phyloP scores from a whole-genome alignment of 2,888 invertebrate species.

The Melipona beecheii region DNA sequence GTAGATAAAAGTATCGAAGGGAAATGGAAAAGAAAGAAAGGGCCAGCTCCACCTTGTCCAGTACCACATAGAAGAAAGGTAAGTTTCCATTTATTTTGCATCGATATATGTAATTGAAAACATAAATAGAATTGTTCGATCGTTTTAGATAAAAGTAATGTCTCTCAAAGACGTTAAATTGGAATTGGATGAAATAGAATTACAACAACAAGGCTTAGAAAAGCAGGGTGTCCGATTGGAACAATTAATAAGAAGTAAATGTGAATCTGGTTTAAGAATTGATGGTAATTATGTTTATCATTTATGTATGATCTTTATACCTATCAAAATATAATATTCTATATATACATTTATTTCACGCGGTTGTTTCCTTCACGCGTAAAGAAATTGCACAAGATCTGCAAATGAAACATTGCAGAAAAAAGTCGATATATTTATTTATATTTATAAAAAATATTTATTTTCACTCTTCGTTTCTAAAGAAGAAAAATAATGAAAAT shows the following conservation, averaged over 20 bases:
- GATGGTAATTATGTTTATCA: constrained; percentile 73
- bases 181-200: constrained; percentile 92
- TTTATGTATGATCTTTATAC: no score
- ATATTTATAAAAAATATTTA: no score
- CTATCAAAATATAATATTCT: no score
- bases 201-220: constrained; percentile 94
- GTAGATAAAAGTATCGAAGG: constrained; percentile 88
- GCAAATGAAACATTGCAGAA: no score
- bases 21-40: constrained; percentile 91
- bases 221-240: constrained; percentile 96
- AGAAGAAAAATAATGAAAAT: no score
- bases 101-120: background rate
- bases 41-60: constrained; percentile 92
- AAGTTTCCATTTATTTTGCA: constrained; percentile 11
- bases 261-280: constrained; percentile 86
- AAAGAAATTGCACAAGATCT: no score
- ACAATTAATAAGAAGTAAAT: constrained; percentile 93
- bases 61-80: constrained; percentile 88
- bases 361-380: no score
- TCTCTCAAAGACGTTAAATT: constrained; percentile 86
- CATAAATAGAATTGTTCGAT: background rate
- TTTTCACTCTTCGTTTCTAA: no score
- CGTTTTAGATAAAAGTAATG: constrained; percentile 83
- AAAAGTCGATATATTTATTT: no score
- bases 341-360: no score